Evolutionary conservation across 2,113 vertebrate genomes (phyloP), one percentile per base, ranked within the genome.

Genomic region (Mixornis gularis): DNA sequence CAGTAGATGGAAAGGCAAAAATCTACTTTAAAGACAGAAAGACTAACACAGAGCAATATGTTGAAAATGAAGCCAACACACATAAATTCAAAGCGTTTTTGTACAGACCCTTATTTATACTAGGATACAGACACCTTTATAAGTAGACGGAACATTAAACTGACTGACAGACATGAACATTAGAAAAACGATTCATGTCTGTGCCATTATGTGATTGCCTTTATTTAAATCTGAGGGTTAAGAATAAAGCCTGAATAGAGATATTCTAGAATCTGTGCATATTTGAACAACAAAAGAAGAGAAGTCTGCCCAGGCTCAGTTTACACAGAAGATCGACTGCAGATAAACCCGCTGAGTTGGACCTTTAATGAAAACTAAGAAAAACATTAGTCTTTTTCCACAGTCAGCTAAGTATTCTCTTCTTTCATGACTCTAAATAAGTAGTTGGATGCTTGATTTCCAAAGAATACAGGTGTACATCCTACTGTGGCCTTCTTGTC

Each of bases 81-180:
- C 60, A 97, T 81, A 94, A 92, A 97, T 94, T 92, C 77, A 83
- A 95, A 92, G 69, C 13, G 17, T 72, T 93, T 92, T 95, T 94
- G 62, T 74, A 93, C 18, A 93, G 69, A 93, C 8, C 19, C 78
- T 83, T 96, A 86, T 96, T 96, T 97, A 92, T 90, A 87, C 32
- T 87, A 92, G 87, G 56, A 89, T 94, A 95, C 87, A 95, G 94
- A 90, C 92, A 96, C 91, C 77, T 95, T 92, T 87, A 74, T 85
- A 70, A 53, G 40, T 69, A 92, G 81, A 87, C 84, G 84, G 95
- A 95, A 91, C 65, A 85, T 94, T 94, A 93, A 93, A 95, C 68
- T 90, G 91, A 84, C 76, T 93, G 92, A 93, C 66, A 95, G 93
- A 94, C 51, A 58, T 17, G 64, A 79, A 79, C 44, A 89, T 87